These are phyloP conservation scores for Mystacornis crossleyi DNA, from an alignment of 2,113 vertebrate species.

Conservation along the genomic window DNA sequence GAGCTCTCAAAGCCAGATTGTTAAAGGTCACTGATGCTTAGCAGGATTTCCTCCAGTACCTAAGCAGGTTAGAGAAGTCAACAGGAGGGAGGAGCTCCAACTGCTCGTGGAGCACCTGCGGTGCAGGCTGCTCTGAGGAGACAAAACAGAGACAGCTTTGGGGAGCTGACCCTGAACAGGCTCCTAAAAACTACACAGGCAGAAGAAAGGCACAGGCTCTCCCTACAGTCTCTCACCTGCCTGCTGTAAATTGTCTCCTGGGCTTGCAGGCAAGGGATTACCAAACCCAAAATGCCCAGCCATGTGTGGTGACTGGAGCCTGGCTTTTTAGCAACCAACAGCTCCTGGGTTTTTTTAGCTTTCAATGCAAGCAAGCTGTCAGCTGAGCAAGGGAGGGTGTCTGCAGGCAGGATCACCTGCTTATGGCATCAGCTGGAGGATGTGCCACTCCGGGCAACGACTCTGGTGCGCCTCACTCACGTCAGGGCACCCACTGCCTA, in stretches of 20 bases:
- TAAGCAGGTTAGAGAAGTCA: conserved; percentile 41
- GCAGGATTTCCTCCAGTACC: conserved; percentile 46
- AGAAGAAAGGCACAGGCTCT: not conserved
- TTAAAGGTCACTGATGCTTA: conserved; percentile 50
- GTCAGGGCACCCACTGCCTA: not conserved
- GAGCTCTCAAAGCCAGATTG: conserved; percentile 52
- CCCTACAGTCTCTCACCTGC: not conserved
- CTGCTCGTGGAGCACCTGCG: not conserved
- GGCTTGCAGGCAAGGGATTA: not conserved
- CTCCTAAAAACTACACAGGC: not conserved
- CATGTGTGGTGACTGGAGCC: not conserved
- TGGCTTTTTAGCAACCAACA: not conserved
- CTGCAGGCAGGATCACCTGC: not conserved
- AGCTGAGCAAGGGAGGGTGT: not conserved
- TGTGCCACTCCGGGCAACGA: not conserved
- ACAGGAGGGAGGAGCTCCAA: not conserved
- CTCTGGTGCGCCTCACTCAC: not conserved
- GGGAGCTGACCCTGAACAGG: not conserved
- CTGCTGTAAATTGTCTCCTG: not conserved
- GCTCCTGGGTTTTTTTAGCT: not conserved
- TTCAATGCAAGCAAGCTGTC: not conserved
- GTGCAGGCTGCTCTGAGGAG: not conserved
- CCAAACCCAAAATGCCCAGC: not conserved
- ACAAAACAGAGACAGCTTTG: not conserved
- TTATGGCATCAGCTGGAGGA: not conserved